Base-by-base conservation (phyloP, 2,797 vertebrate species). In the Gambusia yucatana region DNA sequence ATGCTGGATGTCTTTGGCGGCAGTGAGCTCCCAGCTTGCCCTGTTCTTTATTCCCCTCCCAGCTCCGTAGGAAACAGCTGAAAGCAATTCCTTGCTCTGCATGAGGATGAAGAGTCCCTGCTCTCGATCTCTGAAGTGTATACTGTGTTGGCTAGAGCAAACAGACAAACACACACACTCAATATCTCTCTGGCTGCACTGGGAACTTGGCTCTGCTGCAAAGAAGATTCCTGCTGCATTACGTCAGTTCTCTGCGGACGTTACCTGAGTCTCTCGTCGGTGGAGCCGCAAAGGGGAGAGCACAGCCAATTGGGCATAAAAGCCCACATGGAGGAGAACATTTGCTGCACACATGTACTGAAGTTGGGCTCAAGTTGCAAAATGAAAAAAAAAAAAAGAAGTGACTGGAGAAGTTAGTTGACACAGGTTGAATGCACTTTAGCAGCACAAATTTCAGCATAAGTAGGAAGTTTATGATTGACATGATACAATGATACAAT, bases 191-290 rank as follows among this genome's bases (percentile, higher is more conserved):
- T 86, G 90, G 91, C 90, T 91, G 89, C 86, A 87, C 84, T 73
- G 88, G 82, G 90, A 90, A 82, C 89, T 87, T 90, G 85, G 88
- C 89, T 92, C 78, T 85, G 85, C 84, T 84, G 89, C 78, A 82
- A 88, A 74, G 86, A 91, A 94, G 92, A 96, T 95, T 96, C 94
- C 92, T 92, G 82, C 75, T 78, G 93, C 92, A 95, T 95, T 94
- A 95, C 92, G 89, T 95, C 92, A 79, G 85, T 79, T 91, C 85
- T 87, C 91, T 88, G 85, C 84, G 86, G 91, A 86, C 79, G 47
- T 84, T 92, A 91, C 93, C 91, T 80, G 91, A 88, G 80, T 82
- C 82, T 75, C 77, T 78, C 46, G 28, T 47, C 55, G 36, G 81
- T 52, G 80, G 79, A 88, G 90, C 91, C 86, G 87, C 88, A 82